Conservation (phyloP, 1,140 invertebrate genomes). For the Philotrypesis tridentata region DNA sequence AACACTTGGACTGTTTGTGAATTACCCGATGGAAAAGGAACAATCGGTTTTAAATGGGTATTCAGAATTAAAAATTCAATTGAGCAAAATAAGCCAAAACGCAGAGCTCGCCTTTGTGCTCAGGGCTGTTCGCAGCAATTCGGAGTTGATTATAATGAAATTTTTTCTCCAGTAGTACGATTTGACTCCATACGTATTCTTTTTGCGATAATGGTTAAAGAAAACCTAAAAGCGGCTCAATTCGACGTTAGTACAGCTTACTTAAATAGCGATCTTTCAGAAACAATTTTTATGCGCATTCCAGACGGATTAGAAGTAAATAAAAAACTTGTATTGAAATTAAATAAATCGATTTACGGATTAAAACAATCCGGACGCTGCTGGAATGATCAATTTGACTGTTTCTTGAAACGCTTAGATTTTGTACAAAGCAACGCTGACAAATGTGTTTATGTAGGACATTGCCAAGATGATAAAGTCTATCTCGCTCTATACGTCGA, state of each 20-base stretch:
- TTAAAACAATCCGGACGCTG: conserved; percentile 49
- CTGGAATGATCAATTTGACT: conserved; percentile 51
- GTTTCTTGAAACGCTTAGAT: conserved; percentile 37
- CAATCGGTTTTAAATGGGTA: conserved; percentile 41
- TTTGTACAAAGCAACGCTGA: conserved; percentile 45
- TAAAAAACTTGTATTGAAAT: conserved; percentile 38
- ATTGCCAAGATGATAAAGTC: conserved; percentile 23
- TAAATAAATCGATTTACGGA: conserved; percentile 53
- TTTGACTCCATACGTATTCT: conserved; percentile 43
- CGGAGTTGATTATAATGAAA: conserved; percentile 47
- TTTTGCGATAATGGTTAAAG: conserved; percentile 38
- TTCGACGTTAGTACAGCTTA: conserved; percentile 50
- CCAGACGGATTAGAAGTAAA: conserved; percentile 36
- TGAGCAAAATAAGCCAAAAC: neutral
- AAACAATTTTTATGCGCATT: conserved; percentile 48
- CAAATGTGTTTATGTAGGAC: conserved; percentile 43
- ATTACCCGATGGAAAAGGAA: conserved; percentile 40
- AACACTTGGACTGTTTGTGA: conserved; percentile 48
- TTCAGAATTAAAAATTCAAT: conserved; percentile 45
- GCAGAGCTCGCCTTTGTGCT: conserved; percentile 37
- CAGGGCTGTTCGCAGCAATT: conserved; percentile 47
- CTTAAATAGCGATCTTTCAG: conserved; percentile 44
- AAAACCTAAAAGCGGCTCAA: conserved; percentile 36
- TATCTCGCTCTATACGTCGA: conserved; percentile 49
- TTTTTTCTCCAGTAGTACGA: conserved; percentile 47